These are phyloP conservation scores for Sapayoa aenigma DNA, from an alignment of 2,113 vertebrate genomes.

Conservation along the genomic window DNA sequence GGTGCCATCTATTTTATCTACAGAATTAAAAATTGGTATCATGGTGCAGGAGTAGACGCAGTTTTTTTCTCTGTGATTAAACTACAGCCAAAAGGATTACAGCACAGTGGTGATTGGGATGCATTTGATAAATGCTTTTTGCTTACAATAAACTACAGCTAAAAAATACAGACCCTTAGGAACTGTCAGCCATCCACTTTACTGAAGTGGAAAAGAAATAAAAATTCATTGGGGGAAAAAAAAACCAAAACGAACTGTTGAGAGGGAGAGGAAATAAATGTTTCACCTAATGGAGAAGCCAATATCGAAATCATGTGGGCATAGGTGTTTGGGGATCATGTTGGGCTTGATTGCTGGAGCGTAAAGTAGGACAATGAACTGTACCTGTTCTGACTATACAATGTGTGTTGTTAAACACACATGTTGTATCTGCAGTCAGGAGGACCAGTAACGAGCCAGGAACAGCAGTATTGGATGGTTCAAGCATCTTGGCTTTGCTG, in stretches of 20 bases:
- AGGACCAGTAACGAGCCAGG: not conserved
- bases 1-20: not conserved
- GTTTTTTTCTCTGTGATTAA: not conserved
- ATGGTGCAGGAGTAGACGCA: not conserved
- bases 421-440: not conserved
- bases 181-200: not conserved
- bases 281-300: not conserved
- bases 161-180: not conserved
- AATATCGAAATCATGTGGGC: not conserved
- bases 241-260: not conserved
- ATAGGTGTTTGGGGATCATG: not conserved
- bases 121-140: not conserved
- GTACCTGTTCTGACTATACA: not conserved
- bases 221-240: not conserved
- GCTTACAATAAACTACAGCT: not conserved
- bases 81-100: not conserved
- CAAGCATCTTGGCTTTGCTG: accelerated
- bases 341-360: not conserved
- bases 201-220: not conserved
- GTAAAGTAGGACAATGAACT: not conserved
- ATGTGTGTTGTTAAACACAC: no score
- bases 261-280: not conserved
- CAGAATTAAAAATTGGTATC: not conserved
- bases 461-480: not conserved
- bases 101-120: not conserved